phyloP scores from a whole-genome alignment of 1,140 invertebrate species.

The Chionoecetes opilio region DNA sequence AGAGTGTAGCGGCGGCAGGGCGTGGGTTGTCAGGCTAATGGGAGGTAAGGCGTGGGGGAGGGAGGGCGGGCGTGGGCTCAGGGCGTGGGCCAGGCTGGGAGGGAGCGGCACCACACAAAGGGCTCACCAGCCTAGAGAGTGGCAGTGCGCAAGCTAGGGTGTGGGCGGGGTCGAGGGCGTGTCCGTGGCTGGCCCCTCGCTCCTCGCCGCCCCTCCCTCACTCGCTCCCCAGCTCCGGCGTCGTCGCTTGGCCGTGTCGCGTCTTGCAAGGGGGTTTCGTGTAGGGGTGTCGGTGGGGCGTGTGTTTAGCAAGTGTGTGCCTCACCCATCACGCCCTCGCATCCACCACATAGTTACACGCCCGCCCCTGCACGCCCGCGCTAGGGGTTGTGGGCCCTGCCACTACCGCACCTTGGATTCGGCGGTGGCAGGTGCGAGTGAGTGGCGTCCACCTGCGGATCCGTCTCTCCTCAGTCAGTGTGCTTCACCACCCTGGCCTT shows the following conservation, averaged over 20 bases:
- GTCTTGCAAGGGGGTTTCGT: conserved; percentile 30
- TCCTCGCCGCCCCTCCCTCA: conserved; percentile 44
- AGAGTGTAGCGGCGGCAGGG: background rate
- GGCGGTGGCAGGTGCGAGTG: conserved; percentile 13
- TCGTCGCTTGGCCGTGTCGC: conserved; percentile 35
- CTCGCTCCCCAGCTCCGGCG: conserved; percentile 41
- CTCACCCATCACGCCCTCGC: conserved; percentile 42
- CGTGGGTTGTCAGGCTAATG: background rate
- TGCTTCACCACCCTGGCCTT: conserved; percentile 34
- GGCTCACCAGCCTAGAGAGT: background rate
- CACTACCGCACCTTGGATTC: conserved; percentile 15
- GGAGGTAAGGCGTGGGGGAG: background rate
- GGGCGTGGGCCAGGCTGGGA: conserved; percentile 34
- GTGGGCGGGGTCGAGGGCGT: conserved; percentile 55
- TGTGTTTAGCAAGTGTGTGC: conserved; percentile 31
- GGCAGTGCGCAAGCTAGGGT: conserved; percentile 55
- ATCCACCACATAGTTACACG: conserved; percentile 38
- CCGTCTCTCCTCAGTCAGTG: conserved; percentile 2
- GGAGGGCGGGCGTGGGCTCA: background rate
- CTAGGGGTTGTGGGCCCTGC: conserved; percentile 24
- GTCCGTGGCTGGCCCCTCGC: conserved; percentile 46
- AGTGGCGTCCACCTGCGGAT: background rate
- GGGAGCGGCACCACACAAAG: background rate
- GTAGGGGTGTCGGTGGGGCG: conserved; percentile 44
- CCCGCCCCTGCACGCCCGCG: conserved; percentile 56